Percentiles rank a stretch among this genome's conserved stretches.
phyloP scores from a whole-genome alignment of 2,797 vertebrate genomes.

The Gymnothorax javanicus region DNA sequence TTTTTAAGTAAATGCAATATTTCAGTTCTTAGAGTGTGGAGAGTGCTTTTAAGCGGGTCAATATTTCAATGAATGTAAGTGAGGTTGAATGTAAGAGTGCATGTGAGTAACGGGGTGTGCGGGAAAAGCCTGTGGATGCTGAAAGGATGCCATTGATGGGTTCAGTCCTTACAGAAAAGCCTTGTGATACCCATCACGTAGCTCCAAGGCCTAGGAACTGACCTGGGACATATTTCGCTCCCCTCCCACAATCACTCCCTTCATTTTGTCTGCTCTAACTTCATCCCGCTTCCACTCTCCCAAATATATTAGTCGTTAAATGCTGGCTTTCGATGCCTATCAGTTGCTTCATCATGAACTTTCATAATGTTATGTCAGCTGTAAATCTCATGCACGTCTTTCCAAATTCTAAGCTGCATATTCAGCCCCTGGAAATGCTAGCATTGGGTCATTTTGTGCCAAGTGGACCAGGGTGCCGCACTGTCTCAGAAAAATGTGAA shows the following conservation, averaged over 20 bases:
- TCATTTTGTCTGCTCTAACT: slow-evolving; percentile 5
- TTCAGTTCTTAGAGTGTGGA: not conserved
- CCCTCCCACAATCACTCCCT: slow-evolving; percentile 16
- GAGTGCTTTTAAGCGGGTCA: not conserved
- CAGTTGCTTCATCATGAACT: not conserved
- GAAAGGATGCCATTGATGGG: slow-evolving; percentile 73
- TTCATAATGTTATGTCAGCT: not conserved
- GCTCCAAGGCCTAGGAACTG: slow-evolving; percentile 58
- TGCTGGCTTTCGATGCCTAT: not conserved
- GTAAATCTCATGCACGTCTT: not conserved
- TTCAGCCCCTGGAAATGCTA: not conserved
- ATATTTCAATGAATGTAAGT: not conserved
- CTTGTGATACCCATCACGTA: slow-evolving; percentile 70
- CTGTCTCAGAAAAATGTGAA: too few species aligned
- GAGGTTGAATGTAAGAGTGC: slow-evolving; percentile 2
- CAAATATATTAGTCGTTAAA: not conserved
- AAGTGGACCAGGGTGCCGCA: too few species aligned
- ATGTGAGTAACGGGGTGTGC: not conserved
- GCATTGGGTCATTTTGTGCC: too few species aligned
- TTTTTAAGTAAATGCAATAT: not conserved
- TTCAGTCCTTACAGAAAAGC: slow-evolving; percentile 51
- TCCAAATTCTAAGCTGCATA: too few species aligned
- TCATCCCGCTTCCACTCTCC: not conserved
- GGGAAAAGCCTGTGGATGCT: slow-evolving; percentile 32
- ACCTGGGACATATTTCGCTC: slow-evolving; percentile 43